A percentile compares a stretch with the other conserved stretches of the same genome.
These are phyloP conservation scores for Catamblyrhynchus diadema DNA, from an alignment of 2,797 vertebrate genomes.

Conservation along the genomic window DNA sequence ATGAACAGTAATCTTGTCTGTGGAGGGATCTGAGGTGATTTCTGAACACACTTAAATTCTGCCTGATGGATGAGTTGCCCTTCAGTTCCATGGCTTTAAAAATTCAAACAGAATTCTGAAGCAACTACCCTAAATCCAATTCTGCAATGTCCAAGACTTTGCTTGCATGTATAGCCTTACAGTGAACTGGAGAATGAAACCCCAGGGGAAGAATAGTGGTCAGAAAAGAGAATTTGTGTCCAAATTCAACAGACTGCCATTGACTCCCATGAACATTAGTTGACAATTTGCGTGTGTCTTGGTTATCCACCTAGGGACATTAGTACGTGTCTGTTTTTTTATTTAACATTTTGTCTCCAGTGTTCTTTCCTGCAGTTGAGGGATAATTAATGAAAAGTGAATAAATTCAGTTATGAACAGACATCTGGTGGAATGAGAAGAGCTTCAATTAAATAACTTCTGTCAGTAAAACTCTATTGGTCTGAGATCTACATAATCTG, in stretches of 20 bases:
- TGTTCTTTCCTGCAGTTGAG: neutral
- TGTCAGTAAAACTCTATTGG: neutral
- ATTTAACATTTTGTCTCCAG: neutral
- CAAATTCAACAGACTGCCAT: neutral
- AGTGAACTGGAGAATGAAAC: neutral
- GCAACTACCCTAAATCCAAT: neutral
- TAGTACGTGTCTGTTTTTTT: neutral
- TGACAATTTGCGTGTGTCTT: neutral
- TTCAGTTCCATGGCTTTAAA: neutral
- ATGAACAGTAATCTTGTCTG: neutral
- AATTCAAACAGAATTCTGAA: neutral
- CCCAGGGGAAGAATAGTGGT: fast-evolving
- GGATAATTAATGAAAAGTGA: neutral
- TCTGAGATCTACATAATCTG: neutral
- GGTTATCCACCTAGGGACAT: neutral
- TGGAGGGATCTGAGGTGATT: neutral
- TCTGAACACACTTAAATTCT: neutral
- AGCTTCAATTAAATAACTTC: neutral
- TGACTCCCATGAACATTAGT: neutral
- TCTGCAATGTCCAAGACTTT: neutral
- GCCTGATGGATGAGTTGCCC: neutral
- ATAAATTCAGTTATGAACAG: neutral
- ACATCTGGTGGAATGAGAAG: neutral
- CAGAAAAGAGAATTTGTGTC: neutral
- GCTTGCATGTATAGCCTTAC: neutral